Evolutionary conservation across 2,888 invertebrate species (phyloP), one percentile per base, ranked within the genome.

Genomic region (Dryobota labecula): DNA sequence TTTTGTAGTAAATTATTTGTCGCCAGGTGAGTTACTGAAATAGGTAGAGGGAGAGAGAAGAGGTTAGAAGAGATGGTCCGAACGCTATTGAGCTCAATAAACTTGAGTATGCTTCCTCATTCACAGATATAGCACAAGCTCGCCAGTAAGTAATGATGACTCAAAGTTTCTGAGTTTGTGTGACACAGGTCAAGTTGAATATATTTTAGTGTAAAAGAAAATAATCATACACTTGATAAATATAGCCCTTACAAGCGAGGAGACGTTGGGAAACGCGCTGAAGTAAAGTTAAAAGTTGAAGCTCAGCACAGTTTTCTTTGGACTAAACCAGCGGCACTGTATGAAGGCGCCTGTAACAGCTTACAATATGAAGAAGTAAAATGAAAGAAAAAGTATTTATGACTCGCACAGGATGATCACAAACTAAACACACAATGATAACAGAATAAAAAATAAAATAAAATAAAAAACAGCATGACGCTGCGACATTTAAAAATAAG

Each of bases 1-100:
- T 68, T 66, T 63, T 60, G 2, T 54, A 33, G 27, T 68, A 62
- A 80, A 70, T 76, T 68, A 80, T 70, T 70, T 68, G 49, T 47
- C 27, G 47, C 45, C 68, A 77, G 73, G 81, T 73, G 76, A 73
- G 56, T 43, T 60, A 71, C 64, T 56, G 75, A 75, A 80, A 70
- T 76, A 80, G 62, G 45, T 69, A 33, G 71, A 76, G 36, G n/a
- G 62, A 67, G 63, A 47, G 1, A 18, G 58, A 53, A 5, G 18
- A 27, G 2, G 30, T 53, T 47, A n/a, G 58, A 67, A 33, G 60
- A 70, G 51, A 38, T 57, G 2, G 43, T 51, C 43, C 51, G 57
- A 57, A 30, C 27, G 61, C 53, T 68, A 73, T 69, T 69, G 68
- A 65, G 56, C 30, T 38, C 20, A 27, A 18, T 66, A 64, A 43